Evolutionary conservation across 2,797 vertebrate species (phyloP).

Genomic region (Apogon hyalosoma): DNA sequence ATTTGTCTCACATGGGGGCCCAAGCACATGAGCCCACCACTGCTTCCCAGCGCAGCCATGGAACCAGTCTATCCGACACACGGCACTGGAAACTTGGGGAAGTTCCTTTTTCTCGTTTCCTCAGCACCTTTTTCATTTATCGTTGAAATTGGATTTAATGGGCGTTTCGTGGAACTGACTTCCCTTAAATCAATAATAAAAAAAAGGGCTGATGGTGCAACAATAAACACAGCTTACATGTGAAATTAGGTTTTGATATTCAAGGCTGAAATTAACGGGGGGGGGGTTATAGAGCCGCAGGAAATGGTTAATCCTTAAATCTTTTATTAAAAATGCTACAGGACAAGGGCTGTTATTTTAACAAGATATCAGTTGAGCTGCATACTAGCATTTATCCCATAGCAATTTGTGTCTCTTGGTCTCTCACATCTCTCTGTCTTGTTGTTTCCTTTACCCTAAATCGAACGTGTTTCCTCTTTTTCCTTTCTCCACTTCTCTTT

Average conservation of each 20-base stretch:
- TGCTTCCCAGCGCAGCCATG: conserved; percentile 15
- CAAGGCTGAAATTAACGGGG: conserved; percentile 69
- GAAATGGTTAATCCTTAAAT: conserved; percentile 70
- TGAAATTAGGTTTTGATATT: conserved; percentile 68
- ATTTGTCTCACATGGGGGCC: conserved; percentile 52
- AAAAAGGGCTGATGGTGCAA: conserved; percentile 29
- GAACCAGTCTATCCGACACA: conserved; percentile 12
- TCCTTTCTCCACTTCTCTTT: conserved; percentile 52
- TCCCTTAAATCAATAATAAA: conserved; percentile 44
- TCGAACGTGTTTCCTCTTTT: conserved; percentile 51
- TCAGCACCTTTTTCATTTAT: conserved; percentile 11
- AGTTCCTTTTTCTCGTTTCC: too few relatives aligned
- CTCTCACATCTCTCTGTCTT: conserved; percentile 36
- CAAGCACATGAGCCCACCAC: conserved; percentile 15
- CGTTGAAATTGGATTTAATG: not conserved
- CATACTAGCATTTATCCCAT: conserved; percentile 55
- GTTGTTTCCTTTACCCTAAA: conserved; percentile 58
- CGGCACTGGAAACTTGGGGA: not conserved
- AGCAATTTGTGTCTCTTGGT: conserved; percentile 48
- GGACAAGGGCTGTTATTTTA: conserved; percentile 67
- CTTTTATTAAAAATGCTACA: conserved; percentile 45
- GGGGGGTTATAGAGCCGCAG: conserved; percentile 48
- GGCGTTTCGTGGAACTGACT: conserved; percentile 28
- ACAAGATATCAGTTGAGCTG: conserved; percentile 62
- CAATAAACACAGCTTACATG: conserved; percentile 51